These are phyloP conservation scores for Paracyclopina nana DNA, from an alignment of 1,140 invertebrate species.

Conservation along the genomic window DNA sequence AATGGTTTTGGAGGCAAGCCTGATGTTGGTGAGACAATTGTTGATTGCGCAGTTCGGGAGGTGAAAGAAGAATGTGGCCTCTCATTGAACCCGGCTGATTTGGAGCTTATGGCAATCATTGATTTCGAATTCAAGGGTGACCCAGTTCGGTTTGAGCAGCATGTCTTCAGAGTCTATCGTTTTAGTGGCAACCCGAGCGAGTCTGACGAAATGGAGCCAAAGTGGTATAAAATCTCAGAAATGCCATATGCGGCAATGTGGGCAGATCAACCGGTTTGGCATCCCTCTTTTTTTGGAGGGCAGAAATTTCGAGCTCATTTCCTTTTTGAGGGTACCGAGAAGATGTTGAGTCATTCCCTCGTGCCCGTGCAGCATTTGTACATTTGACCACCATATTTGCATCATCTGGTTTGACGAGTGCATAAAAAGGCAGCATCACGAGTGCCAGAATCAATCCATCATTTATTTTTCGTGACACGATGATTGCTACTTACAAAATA, in stretches of 20 bases:
- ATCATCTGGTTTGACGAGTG: no score
- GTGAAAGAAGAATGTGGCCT: neutral
- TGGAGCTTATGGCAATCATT: neutral
- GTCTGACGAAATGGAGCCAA: neutral
- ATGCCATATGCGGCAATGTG: neutral
- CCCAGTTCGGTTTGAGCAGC: neutral
- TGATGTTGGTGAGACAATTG: neutral
- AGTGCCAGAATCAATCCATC: no score
- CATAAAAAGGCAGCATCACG: no score
- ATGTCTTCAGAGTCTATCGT: no score
- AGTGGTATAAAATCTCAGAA: neutral
- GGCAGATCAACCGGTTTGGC: neutral
- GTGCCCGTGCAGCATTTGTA: neutral
- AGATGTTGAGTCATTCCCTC: neutral
- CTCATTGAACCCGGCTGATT: neutral
- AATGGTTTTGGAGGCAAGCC: neutral
- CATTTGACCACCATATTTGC: no score
- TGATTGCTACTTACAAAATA: no score
- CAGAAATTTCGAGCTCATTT: neutral
- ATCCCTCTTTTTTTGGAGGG: neutral
- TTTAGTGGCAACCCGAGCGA: no score
- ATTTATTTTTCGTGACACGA: no score
- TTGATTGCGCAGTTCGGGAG: no score
- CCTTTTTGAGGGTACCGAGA: neutral
- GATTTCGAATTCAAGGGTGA: neutral